Evolutionary conservation across 2,888 invertebrate genomes (phyloP), one percentile per base, ranked within the genome.

Genomic region (Drosophila testacea): DNA sequence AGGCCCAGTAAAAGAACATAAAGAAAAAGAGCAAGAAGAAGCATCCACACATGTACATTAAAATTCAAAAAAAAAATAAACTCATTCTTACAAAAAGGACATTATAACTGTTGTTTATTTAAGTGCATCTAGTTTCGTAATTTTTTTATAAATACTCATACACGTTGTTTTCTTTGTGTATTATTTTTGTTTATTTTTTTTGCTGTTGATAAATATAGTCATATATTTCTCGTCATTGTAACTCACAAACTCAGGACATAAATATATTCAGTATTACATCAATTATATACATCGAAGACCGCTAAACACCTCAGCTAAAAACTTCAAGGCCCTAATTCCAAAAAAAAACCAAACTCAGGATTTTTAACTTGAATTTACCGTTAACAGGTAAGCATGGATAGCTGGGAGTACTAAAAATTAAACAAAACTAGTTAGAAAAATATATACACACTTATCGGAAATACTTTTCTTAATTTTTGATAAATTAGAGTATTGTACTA

Each of bases 351-450:
- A 16, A 34, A 63, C 6, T 28, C 7, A 32, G 32, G 7, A 32
- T 32, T 22, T 22, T 7, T 28, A 36, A 28, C 36, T 54, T 27
- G 6, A 52, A 66, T 47, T 55, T 42, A 65, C 48, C 56, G 39
- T 61, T 57, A 55, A 61, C 73, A 74, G 73, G 73, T 74, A 74
- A 74, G 73, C 54, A 32, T 22, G 22, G 22, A 22, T 22, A 22
- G 3, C 3, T 22, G 22, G 22, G 22, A 22, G 22, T 22, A 22
- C 22, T 22, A 22, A 22, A 22, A 22, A 22, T 1, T 22, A 22
- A 22, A 22, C 22, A 2, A 22, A 22, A 22, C 22, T 22, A 22
- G 3, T 22, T 30, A 30, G 7, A 30, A 30, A 30, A 30, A 30
- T 30, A 30, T 6, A 30, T 6, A 30, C 6, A 30, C 30, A 30